Evolutionary conservation across 1,140 invertebrate species (phyloP), one percentile per base, ranked within the genome.

Genomic region (Protaetia brevitarsis): DNA sequence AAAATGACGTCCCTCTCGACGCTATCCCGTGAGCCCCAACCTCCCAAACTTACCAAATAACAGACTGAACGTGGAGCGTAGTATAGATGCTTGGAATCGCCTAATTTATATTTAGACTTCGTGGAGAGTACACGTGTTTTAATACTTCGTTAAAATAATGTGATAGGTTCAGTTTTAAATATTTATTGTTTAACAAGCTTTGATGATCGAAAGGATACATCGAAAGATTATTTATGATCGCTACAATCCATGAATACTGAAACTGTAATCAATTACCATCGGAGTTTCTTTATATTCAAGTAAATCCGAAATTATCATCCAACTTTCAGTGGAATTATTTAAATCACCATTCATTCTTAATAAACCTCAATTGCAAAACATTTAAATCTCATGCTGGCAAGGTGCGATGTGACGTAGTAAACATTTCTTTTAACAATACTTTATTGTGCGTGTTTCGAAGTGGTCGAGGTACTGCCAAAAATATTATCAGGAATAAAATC

Each of bases 61-160:
- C 16, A 37, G 16, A 37, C 34, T n/a, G n/a, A n/a, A n/a, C 34
- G 34, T 8, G 16, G 34, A 37, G 16, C 34, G 34, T 10, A 37
- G 34, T 16, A 16, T 4, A 11, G n/a, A 37, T 37, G n/a, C 16
- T 37, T 37, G 34, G 34, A 37, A 37, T 11, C 34, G 26, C 26
- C 19, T 51, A 23, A 19, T 51, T 51, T 51, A 51, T 51, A 51
- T 51, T 51, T 51, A 51, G 41, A 51, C 19, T 34, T 34, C 31
- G 1, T 34, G 8, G 4, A 8, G 31, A 8, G 13, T 34, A 34
- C 2, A 6, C 31, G 13, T 34, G 8, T 2, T 1, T 34, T 8
- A 34, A n/a, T n/a, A n/a, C n/a, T n/a, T n/a, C n/a, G n/a, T n/a
- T n/a, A n/a, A n/a, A n/a, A n/a, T n/a, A n/a, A n/a, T n/a, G n/a